Evolutionary conservation across 2,113 vertebrate genomes (phyloP).

Genomic region (Pundamilia nyererei): DNA sequence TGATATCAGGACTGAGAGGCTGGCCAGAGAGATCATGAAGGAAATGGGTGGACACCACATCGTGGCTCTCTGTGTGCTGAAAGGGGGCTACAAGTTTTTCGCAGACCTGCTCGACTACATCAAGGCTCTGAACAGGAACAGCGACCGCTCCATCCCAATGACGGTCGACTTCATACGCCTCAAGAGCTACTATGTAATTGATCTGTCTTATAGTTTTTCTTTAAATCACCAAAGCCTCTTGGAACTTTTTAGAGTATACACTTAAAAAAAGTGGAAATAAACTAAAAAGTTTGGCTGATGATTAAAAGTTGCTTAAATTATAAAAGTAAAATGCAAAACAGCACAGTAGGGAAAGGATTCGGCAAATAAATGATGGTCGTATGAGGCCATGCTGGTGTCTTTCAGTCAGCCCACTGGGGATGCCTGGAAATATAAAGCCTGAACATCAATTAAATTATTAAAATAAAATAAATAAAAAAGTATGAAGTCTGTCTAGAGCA

Average conservation of each 20-base stretch:
- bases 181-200: conserved; percentile 96
- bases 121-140: conserved; percentile 97
- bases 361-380: neutral
- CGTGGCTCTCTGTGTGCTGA: conserved; percentile 94
- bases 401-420: neutral
- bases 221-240: neutral
- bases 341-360: neutral
- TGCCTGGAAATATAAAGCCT: neutral
- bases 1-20: conserved; percentile 84
- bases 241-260: neutral
- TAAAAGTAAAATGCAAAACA: neutral
- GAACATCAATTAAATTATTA: neutral
- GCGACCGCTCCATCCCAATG: conserved; percentile 96
- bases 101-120: conserved; percentile 97
- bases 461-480: neutral
- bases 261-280: neutral
- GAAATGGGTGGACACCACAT: conserved; percentile 98
- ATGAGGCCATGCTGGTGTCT: neutral
- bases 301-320: neutral
- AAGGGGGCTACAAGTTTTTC: conserved; percentile 98
- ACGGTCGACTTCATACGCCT: conserved; percentile 98
- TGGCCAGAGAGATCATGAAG: conserved; percentile 95
- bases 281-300: neutral
- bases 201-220: neutral
- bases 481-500: neutral